These are phyloP conservation scores for Malurus alboscapulatus DNA, from an alignment of 2,113 vertebrate species.

Conservation along the genomic window DNA sequence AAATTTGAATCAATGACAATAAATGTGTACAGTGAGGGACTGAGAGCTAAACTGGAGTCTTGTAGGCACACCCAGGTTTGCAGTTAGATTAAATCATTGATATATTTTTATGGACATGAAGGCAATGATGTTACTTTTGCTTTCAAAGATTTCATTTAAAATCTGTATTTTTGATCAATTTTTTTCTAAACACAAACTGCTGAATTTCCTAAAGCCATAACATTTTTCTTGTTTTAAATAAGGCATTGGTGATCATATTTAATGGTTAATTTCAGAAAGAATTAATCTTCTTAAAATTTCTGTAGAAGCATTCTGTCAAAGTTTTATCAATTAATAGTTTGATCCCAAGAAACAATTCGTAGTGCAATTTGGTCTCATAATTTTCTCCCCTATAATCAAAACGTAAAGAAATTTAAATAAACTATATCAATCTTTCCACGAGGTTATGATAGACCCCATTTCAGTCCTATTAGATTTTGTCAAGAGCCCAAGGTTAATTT, in stretches of 20 bases:
- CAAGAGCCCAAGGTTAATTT: constrained; percentile 10
- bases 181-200: neutral
- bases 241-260: neutral
- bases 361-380: neutral
- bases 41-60: neutral
- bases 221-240: neutral
- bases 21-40: neutral
- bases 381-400: neutral
- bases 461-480: neutral
- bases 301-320: neutral
- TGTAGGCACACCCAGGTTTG: neutral
- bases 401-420: neutral
- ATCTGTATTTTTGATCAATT: neutral
- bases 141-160: neutral
- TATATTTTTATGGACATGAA: neutral
- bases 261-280: neutral
- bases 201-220: neutral
- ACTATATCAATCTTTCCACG: neutral
- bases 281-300: neutral
- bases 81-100: neutral
- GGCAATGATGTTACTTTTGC: neutral
- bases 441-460: neutral
- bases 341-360: neutral
- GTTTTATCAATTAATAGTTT: neutral
- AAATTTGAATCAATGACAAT: neutral